phyloP scores from a whole-genome alignment of 2,113 vertebrate genomes.

The Paedocypris sp. region DNA sequence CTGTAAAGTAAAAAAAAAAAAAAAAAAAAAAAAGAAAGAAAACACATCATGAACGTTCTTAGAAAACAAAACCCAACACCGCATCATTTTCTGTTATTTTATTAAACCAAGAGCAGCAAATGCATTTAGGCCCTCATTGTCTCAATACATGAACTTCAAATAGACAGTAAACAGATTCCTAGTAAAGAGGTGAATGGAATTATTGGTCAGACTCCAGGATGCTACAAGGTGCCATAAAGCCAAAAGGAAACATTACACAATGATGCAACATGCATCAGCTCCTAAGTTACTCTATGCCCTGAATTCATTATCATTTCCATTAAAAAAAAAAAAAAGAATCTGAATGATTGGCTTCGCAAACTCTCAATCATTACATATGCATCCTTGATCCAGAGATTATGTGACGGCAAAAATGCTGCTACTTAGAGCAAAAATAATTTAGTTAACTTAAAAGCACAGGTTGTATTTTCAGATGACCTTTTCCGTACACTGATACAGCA shows the following conservation, averaged over 20 bases:
- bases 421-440: constrained; percentile 56
- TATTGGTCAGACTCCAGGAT: constrained; percentile 37
- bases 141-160: constrained; percentile 44
- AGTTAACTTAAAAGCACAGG: constrained; percentile 59
- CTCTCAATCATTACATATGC: constrained; percentile 34
- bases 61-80: no score
- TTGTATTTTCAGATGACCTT: constrained; percentile 42
- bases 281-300: not conserved
- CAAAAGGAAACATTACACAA: constrained; percentile 6
- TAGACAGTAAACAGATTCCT: constrained; percentile 40
- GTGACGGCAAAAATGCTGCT: constrained; percentile 31
- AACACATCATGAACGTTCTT: no score
- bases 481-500: constrained; percentile 36
- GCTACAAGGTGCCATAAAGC: constrained; percentile 24
- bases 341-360: constrained; percentile 2
- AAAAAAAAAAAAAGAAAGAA: no score
- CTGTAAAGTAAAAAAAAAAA: not conserved
- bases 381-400: not conserved
- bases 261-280: not conserved
- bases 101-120: constrained; percentile 51
- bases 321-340: constrained; percentile 1
- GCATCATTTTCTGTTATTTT: no score
- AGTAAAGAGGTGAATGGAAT: constrained; percentile 37
- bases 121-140: constrained; percentile 38
- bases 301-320: not conserved